Base-by-base conservation (phyloP, 2,113 vertebrate genomes). In the Scartelaos histophorus region DNA sequence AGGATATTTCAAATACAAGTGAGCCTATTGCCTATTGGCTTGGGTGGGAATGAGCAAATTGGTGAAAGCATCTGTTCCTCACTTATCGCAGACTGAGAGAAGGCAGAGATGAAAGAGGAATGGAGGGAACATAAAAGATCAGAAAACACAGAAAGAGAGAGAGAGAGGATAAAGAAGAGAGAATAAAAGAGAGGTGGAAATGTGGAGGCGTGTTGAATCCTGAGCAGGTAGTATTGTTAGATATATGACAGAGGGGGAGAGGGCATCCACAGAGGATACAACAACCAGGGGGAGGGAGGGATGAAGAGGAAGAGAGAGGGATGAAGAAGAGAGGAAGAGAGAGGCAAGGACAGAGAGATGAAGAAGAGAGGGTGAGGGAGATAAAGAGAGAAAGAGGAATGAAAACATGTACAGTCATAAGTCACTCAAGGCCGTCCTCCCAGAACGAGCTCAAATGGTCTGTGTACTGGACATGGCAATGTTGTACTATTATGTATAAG, bases 171-270 rank as follows among this genome's bases (percentile, higher is more conserved):
- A 29, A 29, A 29, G 75, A 35, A 76, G 71, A 67, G 58, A 60
- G 25, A 0, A 17, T 58, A 25, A 70, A 43, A 54, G 67, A 19
- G 64, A 71, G 73, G 13, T 78, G 17, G 78, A 69, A 82, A 80
- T 73, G 64, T 22, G 80, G 67, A 34, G 51, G 70, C 74, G 45
- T 38, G 49, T 2, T 56, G 67, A 69, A 82, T 75, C 73, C 57
- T 56, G 76, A 76, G 67, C 24, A 58, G 66, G 67, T 24, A 72
- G 51, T 21, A 11, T n/a, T 54, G 51, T 54, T 54, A 54, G 51
- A 54, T 10, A n/a, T n/a, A 54, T 54, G 51, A 54, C 51, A 54
- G 19, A 54, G 51, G 19, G 21, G 51, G 10, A 21, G 51, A 21
- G 51, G 51, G 6, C 17, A 19, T 19, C 16, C 47, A 51, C 47